Percentiles rank a stretch among this genome's conserved stretches.
Evolutionary conservation across 2,113 vertebrate species (phyloP).

Genomic region (Scomber scombrus): DNA sequence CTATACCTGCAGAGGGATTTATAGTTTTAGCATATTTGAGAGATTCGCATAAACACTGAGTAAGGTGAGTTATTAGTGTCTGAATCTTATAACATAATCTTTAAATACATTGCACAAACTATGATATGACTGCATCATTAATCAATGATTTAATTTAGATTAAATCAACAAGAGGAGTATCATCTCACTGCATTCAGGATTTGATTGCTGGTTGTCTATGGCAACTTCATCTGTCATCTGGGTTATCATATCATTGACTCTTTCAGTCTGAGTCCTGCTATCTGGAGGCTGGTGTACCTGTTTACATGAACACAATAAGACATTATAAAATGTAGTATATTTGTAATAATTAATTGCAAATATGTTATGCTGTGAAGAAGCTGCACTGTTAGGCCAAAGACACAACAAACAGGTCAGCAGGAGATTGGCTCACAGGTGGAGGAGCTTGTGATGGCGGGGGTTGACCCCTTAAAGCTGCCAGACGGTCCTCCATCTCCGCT

Average conservation of each 20-base stretch:
- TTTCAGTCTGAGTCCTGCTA: conserved; percentile 88
- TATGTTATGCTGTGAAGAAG: background rate
- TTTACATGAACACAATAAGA: conserved; percentile 43
- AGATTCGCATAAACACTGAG: background rate
- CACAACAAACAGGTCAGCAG: background rate
- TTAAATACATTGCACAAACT: background rate
- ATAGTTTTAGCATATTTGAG: background rate
- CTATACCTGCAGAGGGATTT: conserved; percentile 69
- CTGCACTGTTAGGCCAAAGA: background rate
- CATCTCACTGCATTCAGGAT: conserved; percentile 74
- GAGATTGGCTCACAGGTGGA: conserved; percentile 86
- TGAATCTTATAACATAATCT: background rate
- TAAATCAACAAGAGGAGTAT: conserved; percentile 1
- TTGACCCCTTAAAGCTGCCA: conserved; percentile 89
- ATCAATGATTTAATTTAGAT: background rate
- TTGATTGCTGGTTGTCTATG: conserved; percentile 86
- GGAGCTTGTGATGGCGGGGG: conserved; percentile 82
- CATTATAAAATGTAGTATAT: background rate
- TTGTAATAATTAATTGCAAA: background rate
- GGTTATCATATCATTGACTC: conserved; percentile 89
- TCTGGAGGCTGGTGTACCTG: conserved; percentile 89
- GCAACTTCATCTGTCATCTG: conserved; percentile 91
- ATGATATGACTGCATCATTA: background rate
- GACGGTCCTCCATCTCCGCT: conserved; percentile 90
- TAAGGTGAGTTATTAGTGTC: background rate